Base-by-base conservation (phyloP, 2,888 invertebrate genomes). In the Eupithecia vulgata region DNA sequence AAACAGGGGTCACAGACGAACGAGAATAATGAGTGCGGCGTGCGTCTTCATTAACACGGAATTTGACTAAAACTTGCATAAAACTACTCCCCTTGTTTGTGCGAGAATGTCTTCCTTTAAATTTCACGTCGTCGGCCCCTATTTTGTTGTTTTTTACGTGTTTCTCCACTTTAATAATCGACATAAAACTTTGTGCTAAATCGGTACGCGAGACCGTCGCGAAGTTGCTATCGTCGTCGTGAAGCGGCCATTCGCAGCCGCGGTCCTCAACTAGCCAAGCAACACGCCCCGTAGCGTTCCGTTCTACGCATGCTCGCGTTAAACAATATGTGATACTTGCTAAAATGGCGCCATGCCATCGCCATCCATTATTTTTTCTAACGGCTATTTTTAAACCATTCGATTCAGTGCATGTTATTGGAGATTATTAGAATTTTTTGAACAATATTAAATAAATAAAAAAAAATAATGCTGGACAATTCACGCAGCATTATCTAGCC, bases 21-120 rank as follows among this genome's bases (percentile, higher is more conserved):
- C 82, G 83, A 80, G 80, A 79, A 82, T 78, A 77, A 30, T 52
- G 78, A 81, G 83, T 87, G 86, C 88, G 86, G 90, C 89, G 87
- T 90, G 90, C 86, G 85, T 81, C 81, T 80, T 80, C 80, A 76
- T 81, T 79, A 79, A 82, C 78, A 82, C 76, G 78, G 79, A 80
- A 76, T 76, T 77, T 64, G 35, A 71, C 64, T 72, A 67, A 80
- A 78, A 80, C 83, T 79, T 82, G 80, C 81, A 85, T 89, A 83
- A 83, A 83, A 84, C 73, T 84, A 93, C 93, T 93, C 90, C 87
- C 94, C 94, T 94, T 94, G 94, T 81, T 89, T 91, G 84, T 91
- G 91, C 85, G 92, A 90, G 90, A 90, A 89, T 88, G 91, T 90
- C 87, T 91, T 93, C 88, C 94, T 94, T 93, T 94, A 94, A 93